Evolutionary conservation across 1,140 invertebrate species (phyloP).

Genomic region (Pseudomyrmex gracilis): DNA sequence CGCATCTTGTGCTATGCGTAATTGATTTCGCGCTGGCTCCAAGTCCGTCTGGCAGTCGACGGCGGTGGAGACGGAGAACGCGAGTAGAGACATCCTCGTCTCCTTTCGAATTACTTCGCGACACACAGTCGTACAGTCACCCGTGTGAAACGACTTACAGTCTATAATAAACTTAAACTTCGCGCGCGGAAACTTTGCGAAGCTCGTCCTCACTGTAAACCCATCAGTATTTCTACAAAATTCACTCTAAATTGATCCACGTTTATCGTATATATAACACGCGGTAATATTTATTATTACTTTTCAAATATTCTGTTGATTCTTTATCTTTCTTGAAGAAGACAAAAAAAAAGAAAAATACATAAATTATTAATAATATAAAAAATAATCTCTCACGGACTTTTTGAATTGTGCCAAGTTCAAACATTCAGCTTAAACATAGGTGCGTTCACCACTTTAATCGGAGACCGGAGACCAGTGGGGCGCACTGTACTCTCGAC

Average conservation of each 20-base stretch:
- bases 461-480: conserved; percentile 56
- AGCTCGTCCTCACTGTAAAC: background rate
- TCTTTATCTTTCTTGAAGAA: no score
- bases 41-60: conserved; percentile 55
- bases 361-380: no score
- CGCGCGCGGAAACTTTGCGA: background rate
- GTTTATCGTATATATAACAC: background rate
- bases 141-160: conserved; percentile 21
- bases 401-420: conserved; percentile 21
- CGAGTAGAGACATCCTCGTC: conserved; percentile 55
- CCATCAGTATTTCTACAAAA: background rate
- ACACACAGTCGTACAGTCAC: conserved; percentile 8
- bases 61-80: conserved; percentile 10
- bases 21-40: conserved; percentile 67
- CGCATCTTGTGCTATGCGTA: conserved; percentile 64
- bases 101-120: conserved; percentile 59
- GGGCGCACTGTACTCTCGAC: conserved; percentile 60
- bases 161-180: background rate
- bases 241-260: background rate
- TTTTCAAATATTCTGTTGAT: no score
- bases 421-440: background rate
- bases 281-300: no score
- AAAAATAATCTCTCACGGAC: background rate
- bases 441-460: conserved; percentile 32
- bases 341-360: no score